Base-by-base conservation (phyloP, 2,888 invertebrate species). In the Drosophila neotestacea region DNA sequence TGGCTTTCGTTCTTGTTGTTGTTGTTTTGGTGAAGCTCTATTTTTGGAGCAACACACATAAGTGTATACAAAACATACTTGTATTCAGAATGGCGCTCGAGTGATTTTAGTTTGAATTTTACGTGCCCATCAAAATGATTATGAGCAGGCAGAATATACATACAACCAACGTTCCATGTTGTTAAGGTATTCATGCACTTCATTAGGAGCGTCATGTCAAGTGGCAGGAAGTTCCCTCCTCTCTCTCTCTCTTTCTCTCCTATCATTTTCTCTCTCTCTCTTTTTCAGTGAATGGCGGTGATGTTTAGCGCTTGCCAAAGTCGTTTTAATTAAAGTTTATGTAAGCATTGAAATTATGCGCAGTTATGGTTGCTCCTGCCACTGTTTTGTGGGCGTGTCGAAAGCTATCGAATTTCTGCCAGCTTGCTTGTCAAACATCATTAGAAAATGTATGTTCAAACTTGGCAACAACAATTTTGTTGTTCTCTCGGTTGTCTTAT, bases 101-200 rank as follows among this genome's bases (percentile, higher is more conserved):
- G 84, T 85, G 84, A 84, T 81, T 84, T 84, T 84, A 79, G 84
- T 81, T 84, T 73, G 84, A 70, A 68, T 79, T 84, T 86, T 84
- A 84, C 84, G 86, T 86, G 84, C 77, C 79, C 81, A 86, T 86
- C 86, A 81, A 81, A 86, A 84, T 84, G 74, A 84, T 84, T 84
- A 86, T 84, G 86, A 71, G 71, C 81, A 65, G 65, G 65, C 34
- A 9, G 9, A 28, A n/a, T 11, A 32, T 11, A 41, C 16, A 32
- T 16, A 38, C 28, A 68, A 32, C n/a, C 11, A 61, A 52, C 54
- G 71, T 30, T 64, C 50, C 44, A 70, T 67, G 75, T 51, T 76
- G 64, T 72, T 72, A 64, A 76, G 81, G 85, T 77, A 83, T 84
- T 86, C 86, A 83, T 86, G 81, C 84, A 86, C 84, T 84, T 84